phyloP scores from a whole-genome alignment of 2,888 invertebrate genomes.

The Tuta absoluta region DNA sequence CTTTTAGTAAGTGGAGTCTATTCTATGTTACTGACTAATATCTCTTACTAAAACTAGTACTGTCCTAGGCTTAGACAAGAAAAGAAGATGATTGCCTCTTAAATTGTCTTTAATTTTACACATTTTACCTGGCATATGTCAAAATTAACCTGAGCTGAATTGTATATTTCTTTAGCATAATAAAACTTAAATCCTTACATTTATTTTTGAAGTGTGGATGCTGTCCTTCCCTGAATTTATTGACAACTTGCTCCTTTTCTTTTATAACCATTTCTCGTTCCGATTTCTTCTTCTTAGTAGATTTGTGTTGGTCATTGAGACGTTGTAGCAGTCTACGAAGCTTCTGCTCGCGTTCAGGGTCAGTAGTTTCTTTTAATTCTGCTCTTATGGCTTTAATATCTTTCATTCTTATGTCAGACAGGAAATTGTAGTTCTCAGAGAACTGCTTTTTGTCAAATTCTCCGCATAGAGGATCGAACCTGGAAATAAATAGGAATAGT shows the following conservation, averaged over 20 bases:
- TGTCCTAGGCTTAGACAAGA: too few relatives aligned
- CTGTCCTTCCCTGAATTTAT: constrained; percentile 83
- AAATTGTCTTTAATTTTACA: too few relatives aligned
- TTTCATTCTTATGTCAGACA: constrained; percentile 85
- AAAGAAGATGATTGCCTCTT: too few relatives aligned
- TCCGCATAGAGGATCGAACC: constrained; percentile 93
- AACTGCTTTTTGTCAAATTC: constrained; percentile 88
- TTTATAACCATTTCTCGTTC: constrained; percentile 78
- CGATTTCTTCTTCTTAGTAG: constrained; percentile 79
- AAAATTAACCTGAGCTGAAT: too few relatives aligned
- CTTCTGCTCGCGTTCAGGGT: constrained; percentile 83
- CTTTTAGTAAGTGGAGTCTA: too few relatives aligned
- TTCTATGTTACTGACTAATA: too few relatives aligned
- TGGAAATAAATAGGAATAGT: constrained; percentile 82
- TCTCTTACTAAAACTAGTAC: too few relatives aligned
- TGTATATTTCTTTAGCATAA: constrained; percentile 1
- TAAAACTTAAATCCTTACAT: constrained; percentile 51
- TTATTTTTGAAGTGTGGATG: constrained; percentile 84
- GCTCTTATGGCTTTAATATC: constrained; percentile 85
- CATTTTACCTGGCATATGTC: too few relatives aligned
- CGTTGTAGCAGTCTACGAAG: constrained; percentile 87
- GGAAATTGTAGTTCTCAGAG: constrained; percentile 88
- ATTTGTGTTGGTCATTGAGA: constrained; percentile 89
- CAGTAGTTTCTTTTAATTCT: constrained; percentile 81
- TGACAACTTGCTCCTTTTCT: constrained; percentile 77